Conservation (phyloP, 2,113 vertebrate species). For the Pangasianodon gigas region DNA sequence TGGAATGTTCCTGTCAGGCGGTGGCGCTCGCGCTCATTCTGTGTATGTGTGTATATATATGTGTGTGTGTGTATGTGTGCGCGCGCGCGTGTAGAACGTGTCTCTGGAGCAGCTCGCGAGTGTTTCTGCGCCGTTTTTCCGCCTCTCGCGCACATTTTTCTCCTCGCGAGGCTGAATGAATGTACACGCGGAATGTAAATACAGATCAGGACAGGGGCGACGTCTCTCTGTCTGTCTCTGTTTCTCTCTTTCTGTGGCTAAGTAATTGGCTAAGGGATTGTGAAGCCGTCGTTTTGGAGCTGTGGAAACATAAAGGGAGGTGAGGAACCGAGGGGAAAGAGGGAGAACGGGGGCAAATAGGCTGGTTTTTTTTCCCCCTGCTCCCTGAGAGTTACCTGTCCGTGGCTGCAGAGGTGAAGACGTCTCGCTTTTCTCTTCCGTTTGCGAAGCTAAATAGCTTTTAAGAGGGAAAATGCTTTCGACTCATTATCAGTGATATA, state of each 20-base stretch:
- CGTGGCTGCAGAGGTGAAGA: slow-evolving; percentile 32
- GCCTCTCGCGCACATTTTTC: not conserved
- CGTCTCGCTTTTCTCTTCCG: slow-evolving; percentile 16
- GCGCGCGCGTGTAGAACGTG: not conserved
- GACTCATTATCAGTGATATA: slow-evolving; percentile 23
- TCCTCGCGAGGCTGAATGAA: not conserved
- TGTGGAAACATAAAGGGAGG: slow-evolving; percentile 19
- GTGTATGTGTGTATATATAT: not conserved
- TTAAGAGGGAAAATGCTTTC: slow-evolving; percentile 14
- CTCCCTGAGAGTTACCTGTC: slow-evolving; percentile 24
- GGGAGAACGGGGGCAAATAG: not conserved
- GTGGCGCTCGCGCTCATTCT: slow-evolving; percentile 51
- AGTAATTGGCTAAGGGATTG: not conserved
- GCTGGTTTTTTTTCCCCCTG: not conserved
- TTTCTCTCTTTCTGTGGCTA: not conserved
- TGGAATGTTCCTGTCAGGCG: slow-evolving; percentile 21
- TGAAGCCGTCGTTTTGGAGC: slow-evolving; percentile 9
- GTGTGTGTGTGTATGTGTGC: not conserved
- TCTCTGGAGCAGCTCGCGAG: not conserved
- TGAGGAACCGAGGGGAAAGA: slow-evolving; percentile 42
- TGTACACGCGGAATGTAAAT: slow-evolving; percentile 19
- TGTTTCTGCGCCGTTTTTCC: slow-evolving; percentile 7
- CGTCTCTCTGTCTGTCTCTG: slow-evolving; percentile 18
- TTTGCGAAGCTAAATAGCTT: not conserved
- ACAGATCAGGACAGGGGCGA: not conserved